A percentile compares a stretch with the other conserved stretches of the same genome.
Evolutionary conservation across 2,888 invertebrate genomes (phyloP).

Genomic region (Dione juno): DNA sequence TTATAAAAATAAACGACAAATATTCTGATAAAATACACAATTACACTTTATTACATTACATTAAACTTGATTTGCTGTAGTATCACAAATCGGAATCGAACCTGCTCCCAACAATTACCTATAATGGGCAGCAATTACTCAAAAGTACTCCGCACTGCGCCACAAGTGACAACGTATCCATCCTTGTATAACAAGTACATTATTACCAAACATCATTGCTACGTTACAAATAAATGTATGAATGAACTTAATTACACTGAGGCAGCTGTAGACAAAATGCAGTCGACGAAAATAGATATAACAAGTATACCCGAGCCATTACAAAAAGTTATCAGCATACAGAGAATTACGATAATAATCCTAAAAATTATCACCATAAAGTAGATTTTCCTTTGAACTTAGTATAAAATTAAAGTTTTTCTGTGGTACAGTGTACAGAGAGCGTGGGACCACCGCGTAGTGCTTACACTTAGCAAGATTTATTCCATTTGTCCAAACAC

Average conservation of each 20-base stretch:
- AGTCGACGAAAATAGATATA: conserved; percentile 52
- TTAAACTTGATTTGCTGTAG: no score
- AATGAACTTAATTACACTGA: conserved; percentile 52
- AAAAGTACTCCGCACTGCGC: neutral
- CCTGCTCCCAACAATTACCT: neutral
- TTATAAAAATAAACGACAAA: no score
- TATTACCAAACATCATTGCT: conserved; percentile 19
- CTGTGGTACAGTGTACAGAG: conserved; percentile 37
- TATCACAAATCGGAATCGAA: neutral
- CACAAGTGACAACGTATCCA: neutral
- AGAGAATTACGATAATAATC: conserved; percentile 8
- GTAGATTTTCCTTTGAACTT: conserved; percentile 16
- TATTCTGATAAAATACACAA: no score
- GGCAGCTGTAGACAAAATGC: conserved; percentile 54
- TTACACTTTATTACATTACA: no score
- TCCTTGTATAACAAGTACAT: neutral
- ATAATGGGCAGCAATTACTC: neutral
- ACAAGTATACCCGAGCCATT: conserved; percentile 37
- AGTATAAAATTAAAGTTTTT: conserved; percentile 29
- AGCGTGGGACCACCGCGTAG: conserved; percentile 54
- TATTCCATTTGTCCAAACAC: conserved; percentile 42
- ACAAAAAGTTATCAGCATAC: conserved; percentile 30
- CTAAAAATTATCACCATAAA: neutral
- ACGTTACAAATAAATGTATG: conserved; percentile 44
- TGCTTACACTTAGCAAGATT: conserved; percentile 38